These are phyloP conservation scores for Girardinus metallicus DNA, from an alignment of 2,797 vertebrate genomes.

Conservation along the genomic window DNA sequence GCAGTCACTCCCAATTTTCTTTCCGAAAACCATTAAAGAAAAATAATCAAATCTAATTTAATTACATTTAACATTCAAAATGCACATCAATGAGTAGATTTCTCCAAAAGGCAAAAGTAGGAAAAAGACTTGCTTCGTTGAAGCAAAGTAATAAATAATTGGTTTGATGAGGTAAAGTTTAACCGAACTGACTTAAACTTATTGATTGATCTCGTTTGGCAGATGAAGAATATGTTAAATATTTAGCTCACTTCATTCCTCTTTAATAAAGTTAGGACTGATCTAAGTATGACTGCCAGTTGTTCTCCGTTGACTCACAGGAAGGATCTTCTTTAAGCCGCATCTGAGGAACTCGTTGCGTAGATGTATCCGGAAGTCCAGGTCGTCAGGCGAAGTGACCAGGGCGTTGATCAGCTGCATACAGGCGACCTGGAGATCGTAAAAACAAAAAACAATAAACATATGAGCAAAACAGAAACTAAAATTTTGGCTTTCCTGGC, in stretches of 20 bases:
- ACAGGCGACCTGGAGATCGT: slow-evolving; percentile 87
- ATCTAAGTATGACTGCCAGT: background rate
- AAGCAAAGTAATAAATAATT: background rate
- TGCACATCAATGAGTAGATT: background rate
- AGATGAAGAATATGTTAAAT: background rate
- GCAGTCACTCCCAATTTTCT: background rate
- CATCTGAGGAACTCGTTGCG: slow-evolving; percentile 96
- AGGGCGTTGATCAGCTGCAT: slow-evolving; percentile 99
- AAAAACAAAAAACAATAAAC: slow-evolving; percentile 20
- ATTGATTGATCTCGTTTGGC: background rate
- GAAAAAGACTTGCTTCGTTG: background rate
- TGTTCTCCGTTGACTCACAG: slow-evolving; percentile 83
- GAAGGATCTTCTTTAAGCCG: slow-evolving; percentile 92
- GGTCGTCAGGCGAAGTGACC: slow-evolving; percentile 94
- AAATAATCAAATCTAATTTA: background rate
- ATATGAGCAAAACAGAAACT: background rate
- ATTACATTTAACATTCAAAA: slow-evolving; percentile 1
- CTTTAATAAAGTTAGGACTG: background rate
- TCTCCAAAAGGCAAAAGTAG: background rate
- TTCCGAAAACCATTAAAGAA: background rate
- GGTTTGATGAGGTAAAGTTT: background rate
- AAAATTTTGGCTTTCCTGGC: background rate
- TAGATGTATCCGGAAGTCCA: slow-evolving; percentile 99
- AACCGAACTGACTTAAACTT: background rate
- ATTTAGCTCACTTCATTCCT: background rate